phyloP scores from a whole-genome alignment of 2,113 vertebrate genomes.

The Craseonycteris thonglongyai region DNA sequence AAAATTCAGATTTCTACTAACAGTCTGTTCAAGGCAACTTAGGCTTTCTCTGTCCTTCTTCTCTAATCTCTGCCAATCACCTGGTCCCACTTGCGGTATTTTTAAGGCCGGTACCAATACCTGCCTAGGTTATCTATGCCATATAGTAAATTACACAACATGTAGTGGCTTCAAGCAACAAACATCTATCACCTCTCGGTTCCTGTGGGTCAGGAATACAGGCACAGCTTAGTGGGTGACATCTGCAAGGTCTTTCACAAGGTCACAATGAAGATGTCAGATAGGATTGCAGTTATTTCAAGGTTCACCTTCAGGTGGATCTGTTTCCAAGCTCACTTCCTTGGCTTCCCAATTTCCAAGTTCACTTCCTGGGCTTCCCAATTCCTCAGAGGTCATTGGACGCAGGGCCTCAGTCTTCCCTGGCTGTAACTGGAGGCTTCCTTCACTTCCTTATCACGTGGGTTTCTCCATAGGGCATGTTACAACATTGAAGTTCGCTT shows the following conservation, averaged over 20 bases:
- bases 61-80: background rate
- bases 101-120: background rate
- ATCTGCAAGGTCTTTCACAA: background rate
- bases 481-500: background rate
- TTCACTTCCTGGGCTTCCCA: background rate
- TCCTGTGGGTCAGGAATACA: background rate
- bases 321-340: background rate
- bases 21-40: background rate
- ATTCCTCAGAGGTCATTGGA: no score
- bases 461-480: background rate
- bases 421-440: background rate
- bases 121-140: background rate
- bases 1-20: background rate
- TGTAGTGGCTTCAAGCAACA: background rate
- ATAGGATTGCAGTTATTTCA: background rate
- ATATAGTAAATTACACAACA: background rate
- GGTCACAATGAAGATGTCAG: background rate
- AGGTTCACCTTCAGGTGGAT: background rate
- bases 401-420: background rate
- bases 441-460: background rate
- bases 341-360: background rate
- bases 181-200: background rate
- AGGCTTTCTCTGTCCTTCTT: background rate
- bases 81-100: background rate
- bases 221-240: background rate